Evolutionary conservation across 2,888 invertebrate genomes (phyloP).

Genomic region (Eristalis intricaria): DNA sequence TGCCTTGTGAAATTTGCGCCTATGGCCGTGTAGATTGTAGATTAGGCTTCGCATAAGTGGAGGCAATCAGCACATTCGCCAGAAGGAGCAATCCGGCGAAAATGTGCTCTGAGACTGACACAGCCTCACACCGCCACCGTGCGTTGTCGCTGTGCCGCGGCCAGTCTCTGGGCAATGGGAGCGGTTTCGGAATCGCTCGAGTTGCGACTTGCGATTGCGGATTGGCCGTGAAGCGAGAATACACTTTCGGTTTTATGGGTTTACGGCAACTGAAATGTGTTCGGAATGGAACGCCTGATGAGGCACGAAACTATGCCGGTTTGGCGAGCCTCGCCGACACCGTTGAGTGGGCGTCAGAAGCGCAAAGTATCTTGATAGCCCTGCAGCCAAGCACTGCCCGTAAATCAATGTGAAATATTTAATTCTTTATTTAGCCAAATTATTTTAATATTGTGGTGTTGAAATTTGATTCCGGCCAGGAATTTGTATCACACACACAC

Average conservation of each 20-base stretch:
- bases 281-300: constrained; percentile 46
- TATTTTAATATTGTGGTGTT: constrained; percentile 72
- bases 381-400: constrained; percentile 53
- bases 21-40: constrained; percentile 72
- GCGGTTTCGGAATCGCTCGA: background rate
- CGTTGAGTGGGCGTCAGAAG: constrained; percentile 70
- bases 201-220: background rate
- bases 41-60: constrained; percentile 66
- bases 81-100: constrained; percentile 52
- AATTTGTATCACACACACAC: constrained; percentile 36
- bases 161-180: background rate
- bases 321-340: constrained; percentile 43
- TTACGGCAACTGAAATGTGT: constrained; percentile 57
- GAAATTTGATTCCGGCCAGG: constrained; percentile 68
- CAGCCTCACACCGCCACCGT: background rate
- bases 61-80: constrained; percentile 69
- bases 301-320: constrained; percentile 40
- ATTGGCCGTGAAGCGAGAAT: background rate
- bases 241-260: constrained; percentile 35
- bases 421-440: constrained; percentile 72
- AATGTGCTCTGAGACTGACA: constrained; percentile 53
- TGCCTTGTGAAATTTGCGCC: constrained; percentile 72
- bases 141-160: no score
- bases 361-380: constrained; percentile 72
- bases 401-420: constrained; percentile 72